Base-by-base conservation (phyloP, 2,888 invertebrate genomes). In the Netelia inedita region DNA sequence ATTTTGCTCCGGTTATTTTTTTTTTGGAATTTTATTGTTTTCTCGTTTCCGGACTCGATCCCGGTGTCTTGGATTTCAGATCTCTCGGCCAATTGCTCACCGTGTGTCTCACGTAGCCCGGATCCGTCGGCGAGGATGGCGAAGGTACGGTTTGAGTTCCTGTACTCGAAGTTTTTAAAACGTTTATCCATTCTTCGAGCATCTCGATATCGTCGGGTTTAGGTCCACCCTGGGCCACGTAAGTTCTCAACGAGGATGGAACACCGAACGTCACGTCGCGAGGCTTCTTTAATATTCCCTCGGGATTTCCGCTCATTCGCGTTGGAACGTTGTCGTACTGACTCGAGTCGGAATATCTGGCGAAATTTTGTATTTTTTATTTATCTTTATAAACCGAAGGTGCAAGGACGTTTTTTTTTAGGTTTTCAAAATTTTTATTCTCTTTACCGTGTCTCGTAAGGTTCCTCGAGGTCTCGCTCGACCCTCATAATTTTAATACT, bases 71-170 rank as follows among this genome's bases (percentile, higher is more conserved):
- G 8, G 95, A 91, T 89, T 94, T 95, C 21, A 85, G 43, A 21
- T 93, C 92, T 1, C 89, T 90, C 1, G 94, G 94, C 97, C 97
- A 97, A 88, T 96, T 95, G 85, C 95, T 96, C 0, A 96, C 97
- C 0, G 96, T 95, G 90, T 96, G 96, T 89, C 96, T 96, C 1
- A 97, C 97, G 89, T 95, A 97, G 2, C 97, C 97, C 0, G 96
- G 96, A 92, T 97, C 96, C 0, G 95, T 96, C 0, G 97, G 96
- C 0, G 96, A 95, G n/a, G 96, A 96, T 0, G 94, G 94, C 11
- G 81, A 69, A 41, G 88, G 85, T 2, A 87, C 86, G 1, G 91
- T 92, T 72, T 92, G 92, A 0, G 92, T 92, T 61, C 90, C 91
- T 2, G 89, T 92, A 11, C 90, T 91, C 14, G 92, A 87, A 10